Evolutionary conservation across 2,797 vertebrate species (phyloP), one percentile per base, ranked within the genome.

Genomic region (Neostethus bicornis): DNA sequence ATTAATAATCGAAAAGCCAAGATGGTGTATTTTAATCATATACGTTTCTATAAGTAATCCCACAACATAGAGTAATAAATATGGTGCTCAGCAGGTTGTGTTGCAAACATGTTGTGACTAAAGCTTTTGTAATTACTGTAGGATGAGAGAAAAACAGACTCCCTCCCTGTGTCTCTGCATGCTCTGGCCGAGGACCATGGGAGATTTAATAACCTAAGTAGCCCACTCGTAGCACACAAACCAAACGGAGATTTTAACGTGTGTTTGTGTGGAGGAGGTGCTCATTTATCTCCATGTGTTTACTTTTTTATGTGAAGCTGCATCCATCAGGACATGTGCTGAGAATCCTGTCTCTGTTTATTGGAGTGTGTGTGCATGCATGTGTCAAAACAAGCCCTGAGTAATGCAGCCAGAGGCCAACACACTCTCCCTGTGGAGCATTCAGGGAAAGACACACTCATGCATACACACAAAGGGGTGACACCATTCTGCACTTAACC

Each of bases 401-500:
- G 54, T 80, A 82, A 87, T 70, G 68, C 67, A 61, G 80, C 87
- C 82, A 16, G 16, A 28, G 74, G 85, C 78, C 47, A 43, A 31
- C 52, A 31, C 52, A 46, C 9, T 48, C 45, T 81, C 84, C 62
- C 75, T 32, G 35, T 77, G 73, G 82, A 81, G 31, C 80, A 54
- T 57, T 84, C 71, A 68, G 47, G 37, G 31, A 70, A 61, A 75
- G 24, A 26, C 24, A 38, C 32, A 42, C 61, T 51, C 34, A 61
- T n/a, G 44, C 28, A 28, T 32, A 66, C 14, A 24, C 31, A 39
- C 53, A 68, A 59, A 41, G 51, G 48, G 76, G 58, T 34, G 53
- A 81, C 71, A 65, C 70, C 56, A 66, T 69, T 79, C 62, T 61
- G 70, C 69, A 73, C 76, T 77, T 84, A 84, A 81, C 77, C 77